Base-by-base conservation (phyloP, 2,113 vertebrate genomes). In the Vulpes lagopus region DNA sequence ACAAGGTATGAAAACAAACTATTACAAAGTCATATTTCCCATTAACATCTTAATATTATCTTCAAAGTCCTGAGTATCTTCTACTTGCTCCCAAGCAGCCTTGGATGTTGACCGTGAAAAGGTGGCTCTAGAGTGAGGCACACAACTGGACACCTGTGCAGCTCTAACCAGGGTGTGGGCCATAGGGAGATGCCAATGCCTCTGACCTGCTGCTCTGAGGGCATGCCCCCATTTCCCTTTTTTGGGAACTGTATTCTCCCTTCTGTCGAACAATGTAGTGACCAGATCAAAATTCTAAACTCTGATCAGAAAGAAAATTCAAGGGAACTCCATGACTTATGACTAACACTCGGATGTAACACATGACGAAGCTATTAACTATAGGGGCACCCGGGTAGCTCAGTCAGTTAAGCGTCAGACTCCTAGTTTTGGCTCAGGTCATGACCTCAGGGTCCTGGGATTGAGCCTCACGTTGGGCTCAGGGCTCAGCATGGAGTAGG, bases 141-240 rank as follows among this genome's bases (percentile, higher is more conserved):
- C 20, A 27, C 20, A 49, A 32, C 0, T 43, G 14, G 51, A 60
- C 30, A 55, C 27, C 11, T 0, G 27, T 22, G 32, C 0, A 4
- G 35, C 23, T 64, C 80, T 32, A 43, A 8, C 9, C 5, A 35
- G 32, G 16, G 11, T 8, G 71, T 2, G 4, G 16, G 32, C 9
- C 0, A 0, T 15, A 19, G 51, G 3, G 19, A 23, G 65, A 11
- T 3, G 3, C 2, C 57, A 11, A 1, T 4, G 19, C 5, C 2
- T 32, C 0, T 12, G 32, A 81, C 65, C 51, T 32, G 71, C 16
- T 1, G 2, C 22, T 23, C 53, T 4, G 35, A 32, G 7, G 38
- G n/a, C 32, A 5, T 8, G 25, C 9, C 43, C 49, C 25, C 20
- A 82, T 53, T 60, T 86, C 11, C 27, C 60, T 89, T 89, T 57